Percentiles rank a stretch among this genome's conserved stretches.
Conservation (phyloP, 2,113 vertebrate genomes). For the Cottus gobio region DNA sequence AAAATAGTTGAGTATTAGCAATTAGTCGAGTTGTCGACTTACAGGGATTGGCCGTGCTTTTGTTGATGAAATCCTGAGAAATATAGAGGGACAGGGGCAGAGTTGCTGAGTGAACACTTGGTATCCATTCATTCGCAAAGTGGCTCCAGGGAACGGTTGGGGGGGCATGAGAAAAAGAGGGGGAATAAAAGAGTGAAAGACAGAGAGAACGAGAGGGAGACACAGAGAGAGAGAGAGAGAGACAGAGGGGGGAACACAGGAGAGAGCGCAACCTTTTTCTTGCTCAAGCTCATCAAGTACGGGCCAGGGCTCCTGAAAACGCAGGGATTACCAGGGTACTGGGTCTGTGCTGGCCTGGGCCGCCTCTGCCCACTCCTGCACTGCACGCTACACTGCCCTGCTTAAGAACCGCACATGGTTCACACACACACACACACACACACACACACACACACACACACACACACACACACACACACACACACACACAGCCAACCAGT, state of each 20-base stretch:
- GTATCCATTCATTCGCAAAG: conserved; percentile 92
- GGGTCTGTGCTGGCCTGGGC: conserved; percentile 76
- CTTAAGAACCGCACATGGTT: conserved; percentile 79
- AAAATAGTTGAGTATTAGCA: no score
- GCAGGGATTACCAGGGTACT: conserved; percentile 94
- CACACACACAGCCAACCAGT: conserved; percentile 53
- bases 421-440: conserved; percentile 79
- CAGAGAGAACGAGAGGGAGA: conserved; percentile 40
- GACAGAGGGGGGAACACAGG: conserved; percentile 55
- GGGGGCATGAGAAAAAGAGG: conserved; percentile 68
- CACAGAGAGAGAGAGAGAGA: conserved; percentile 53
- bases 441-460: conserved; percentile 48
- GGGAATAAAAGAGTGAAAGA: conserved; percentile 72
- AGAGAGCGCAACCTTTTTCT: conserved; percentile 92
- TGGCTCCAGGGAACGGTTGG: conserved; percentile 83
- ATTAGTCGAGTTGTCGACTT: background rate
- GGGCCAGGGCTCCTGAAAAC: conserved; percentile 99
- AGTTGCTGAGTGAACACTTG: conserved; percentile 96
- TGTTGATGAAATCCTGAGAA: conserved; percentile 48
- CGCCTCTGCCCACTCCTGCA: conserved; percentile 88
- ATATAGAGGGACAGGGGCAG: conserved; percentile 56
- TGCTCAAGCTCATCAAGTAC: conserved; percentile 99
- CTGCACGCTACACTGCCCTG: conserved; percentile 86
- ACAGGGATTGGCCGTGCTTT: background rate
- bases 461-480: conserved; percentile 56